Evolutionary conservation across 1,140 invertebrate genomes (phyloP), one percentile per base, ranked within the genome.

Genomic region (Calliopsis andreniformis): DNA sequence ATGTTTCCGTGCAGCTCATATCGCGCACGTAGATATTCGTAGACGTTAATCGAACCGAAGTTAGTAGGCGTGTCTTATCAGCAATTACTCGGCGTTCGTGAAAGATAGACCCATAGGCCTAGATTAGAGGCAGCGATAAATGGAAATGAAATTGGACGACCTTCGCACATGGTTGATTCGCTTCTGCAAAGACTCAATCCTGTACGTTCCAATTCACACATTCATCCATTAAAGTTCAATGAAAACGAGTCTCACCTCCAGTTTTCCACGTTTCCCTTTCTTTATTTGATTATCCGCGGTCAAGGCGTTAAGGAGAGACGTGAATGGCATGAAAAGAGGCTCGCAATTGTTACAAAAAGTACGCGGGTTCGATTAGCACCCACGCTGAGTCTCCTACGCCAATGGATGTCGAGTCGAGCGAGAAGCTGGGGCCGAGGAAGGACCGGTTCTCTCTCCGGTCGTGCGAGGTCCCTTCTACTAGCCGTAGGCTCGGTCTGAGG

Each of bases 381-480:
- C 75, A 85, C 83, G 79, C 82, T 81, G 59, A 51, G 3, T 55
- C 43, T 56, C 70, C 76, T 78, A 85, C 83, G 83, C 83, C 83
- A 85, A 85, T 85, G 83, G 59, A 16, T 35, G 55, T 49, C 66
- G 64, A 80, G 63, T 53, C 56, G 81, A 63, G 67, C 62, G 56
- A 76, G 59, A 47, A 59, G 39, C 32, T 32, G 42, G 47, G 42
- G 55, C 49, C 66, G 70, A 80, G 67, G 72, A 77, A 85, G 83
- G 84, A 85, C 84, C 84, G 84, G 84, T 86, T 86, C 83, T 85
- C 69, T 79, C 76, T 85, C 61, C 66, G 79, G 71, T 85, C 68
- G 59, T 72, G 61, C 83, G 76, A 70, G 68, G 59, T 75, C 61
- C 83, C 63, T 79, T 82, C 76, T 75, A 62, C 79, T 80, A 66